Evolutionary conservation across 2,888 invertebrate species (phyloP).

Genomic region (Hoplodrina blanda): DNA sequence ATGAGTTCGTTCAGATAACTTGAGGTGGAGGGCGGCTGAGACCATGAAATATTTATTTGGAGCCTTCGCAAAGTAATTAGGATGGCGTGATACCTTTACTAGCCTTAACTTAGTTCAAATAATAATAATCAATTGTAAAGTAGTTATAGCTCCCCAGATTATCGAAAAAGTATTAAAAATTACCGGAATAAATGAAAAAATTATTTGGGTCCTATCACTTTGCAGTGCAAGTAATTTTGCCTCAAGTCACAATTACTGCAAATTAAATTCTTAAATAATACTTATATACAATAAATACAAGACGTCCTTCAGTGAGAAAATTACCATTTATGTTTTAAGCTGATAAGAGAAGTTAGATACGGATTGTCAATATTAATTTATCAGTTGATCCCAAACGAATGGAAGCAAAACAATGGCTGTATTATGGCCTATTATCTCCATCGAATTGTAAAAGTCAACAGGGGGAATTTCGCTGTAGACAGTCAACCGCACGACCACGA

Average conservation of each 20-base stretch:
- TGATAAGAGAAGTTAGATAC: constrained; percentile 24
- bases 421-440: constrained; percentile 51
- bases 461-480: constrained; percentile 13
- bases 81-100: constrained; percentile 5
- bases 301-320: not conserved
- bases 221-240: too few species aligned
- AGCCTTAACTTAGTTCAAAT: constrained; percentile 10
- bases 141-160: not conserved
- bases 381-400: constrained; percentile 36
- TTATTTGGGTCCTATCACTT: too few species aligned
- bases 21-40: constrained; percentile 17
- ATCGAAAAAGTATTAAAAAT: not conserved
- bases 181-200: too few species aligned
- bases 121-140: constrained; percentile 13
- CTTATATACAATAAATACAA: not conserved
- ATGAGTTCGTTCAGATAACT: constrained; percentile 53
- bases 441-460: constrained; percentile 47
- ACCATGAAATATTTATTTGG: constrained; percentile 54
- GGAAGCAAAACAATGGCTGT: constrained; percentile 39
- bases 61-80: constrained; percentile 27
- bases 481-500: not conserved
- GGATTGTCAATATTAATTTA: constrained; percentile 42
- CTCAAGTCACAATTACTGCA: too few species aligned
- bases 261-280: not conserved
- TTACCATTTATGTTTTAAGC: constrained; percentile 22